A percentile compares a stretch with the other conserved stretches of the same genome.
Conservation (phyloP, 2,797 vertebrate species). For the Myotis pilosus region DNA sequence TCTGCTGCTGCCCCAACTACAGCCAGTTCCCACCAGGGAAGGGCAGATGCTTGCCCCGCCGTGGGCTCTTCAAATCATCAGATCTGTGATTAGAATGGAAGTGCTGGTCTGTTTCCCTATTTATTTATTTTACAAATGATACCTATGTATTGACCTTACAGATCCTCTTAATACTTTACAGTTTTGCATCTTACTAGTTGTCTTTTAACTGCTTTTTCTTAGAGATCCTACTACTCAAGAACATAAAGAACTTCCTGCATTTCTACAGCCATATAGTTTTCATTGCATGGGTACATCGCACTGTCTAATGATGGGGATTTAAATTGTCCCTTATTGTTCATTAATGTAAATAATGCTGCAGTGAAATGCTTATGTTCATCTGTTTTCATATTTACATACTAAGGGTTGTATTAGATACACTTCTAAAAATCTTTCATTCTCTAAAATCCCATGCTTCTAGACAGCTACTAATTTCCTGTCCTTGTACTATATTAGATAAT, state of each 20-base stretch:
- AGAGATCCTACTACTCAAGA: neutral
- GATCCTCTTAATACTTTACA: neutral
- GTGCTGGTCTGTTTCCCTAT: neutral
- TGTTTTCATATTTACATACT: neutral
- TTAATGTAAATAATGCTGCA: neutral
- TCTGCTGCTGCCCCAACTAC: neutral
- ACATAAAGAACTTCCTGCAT: neutral
- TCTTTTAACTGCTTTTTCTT: neutral
- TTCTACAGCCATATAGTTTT: neutral
- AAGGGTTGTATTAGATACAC: neutral
- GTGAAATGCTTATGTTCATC: neutral
- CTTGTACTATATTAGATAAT: neutral
- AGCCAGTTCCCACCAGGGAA: neutral
- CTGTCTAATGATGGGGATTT: neutral
- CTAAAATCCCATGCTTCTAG: neutral
- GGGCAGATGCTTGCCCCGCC: neutral
- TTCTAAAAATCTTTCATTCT: slow-evolving; percentile 14
- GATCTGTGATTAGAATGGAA: neutral
- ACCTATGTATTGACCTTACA: neutral
- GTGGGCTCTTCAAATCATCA: neutral
- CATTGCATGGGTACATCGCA: neutral
- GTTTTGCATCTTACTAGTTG: neutral
- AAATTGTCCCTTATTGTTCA: neutral
- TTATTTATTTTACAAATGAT: neutral
- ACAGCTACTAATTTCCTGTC: slow-evolving; percentile 11